Percentiles rank a stretch among this genome's conserved stretches.
phyloP scores from a whole-genome alignment of 2,797 vertebrate genomes.

The Gymnopithys bicolor region DNA sequence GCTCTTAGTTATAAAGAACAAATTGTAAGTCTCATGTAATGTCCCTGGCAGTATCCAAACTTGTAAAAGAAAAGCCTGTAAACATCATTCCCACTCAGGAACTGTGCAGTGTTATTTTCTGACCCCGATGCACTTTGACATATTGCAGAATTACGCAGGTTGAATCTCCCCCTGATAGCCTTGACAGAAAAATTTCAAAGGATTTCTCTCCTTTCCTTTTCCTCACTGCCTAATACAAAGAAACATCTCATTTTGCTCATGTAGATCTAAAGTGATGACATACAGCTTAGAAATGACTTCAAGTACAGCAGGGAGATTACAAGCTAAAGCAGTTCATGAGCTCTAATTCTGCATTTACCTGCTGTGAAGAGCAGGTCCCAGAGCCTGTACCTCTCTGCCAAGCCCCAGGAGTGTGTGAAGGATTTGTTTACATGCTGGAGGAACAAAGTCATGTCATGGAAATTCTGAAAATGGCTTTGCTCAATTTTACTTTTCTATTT shows the following conservation, averaged over 20 bases:
- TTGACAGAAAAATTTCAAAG: neutral
- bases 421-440: neutral
- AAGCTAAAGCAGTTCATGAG: neutral
- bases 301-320: neutral
- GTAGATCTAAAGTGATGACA: neutral
- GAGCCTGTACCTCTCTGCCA: accelerated
- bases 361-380: neutral
- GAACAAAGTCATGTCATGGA: conserved; percentile 24
- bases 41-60: conserved; percentile 42
- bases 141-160: neutral
- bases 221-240: neutral
- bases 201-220: neutral
- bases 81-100: conserved; percentile 52
- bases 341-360: neutral
- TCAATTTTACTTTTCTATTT: conserved; percentile 34
- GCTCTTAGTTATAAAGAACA: conserved; percentile 64
- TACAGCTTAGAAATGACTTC: neutral
- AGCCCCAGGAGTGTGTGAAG: accelerated
- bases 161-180: neutral
- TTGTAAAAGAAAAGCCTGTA: conserved; percentile 60
- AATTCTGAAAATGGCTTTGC: conserved; percentile 20
- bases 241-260: neutral
- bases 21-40: conserved; percentile 66
- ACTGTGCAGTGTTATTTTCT: conserved; percentile 9
- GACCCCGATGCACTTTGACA: neutral